A percentile compares a stretch with the other conserved stretches of the same genome.
phyloP scores from a whole-genome alignment of 2,797 vertebrate genomes.

The Pachyuromys duprasi region DNA sequence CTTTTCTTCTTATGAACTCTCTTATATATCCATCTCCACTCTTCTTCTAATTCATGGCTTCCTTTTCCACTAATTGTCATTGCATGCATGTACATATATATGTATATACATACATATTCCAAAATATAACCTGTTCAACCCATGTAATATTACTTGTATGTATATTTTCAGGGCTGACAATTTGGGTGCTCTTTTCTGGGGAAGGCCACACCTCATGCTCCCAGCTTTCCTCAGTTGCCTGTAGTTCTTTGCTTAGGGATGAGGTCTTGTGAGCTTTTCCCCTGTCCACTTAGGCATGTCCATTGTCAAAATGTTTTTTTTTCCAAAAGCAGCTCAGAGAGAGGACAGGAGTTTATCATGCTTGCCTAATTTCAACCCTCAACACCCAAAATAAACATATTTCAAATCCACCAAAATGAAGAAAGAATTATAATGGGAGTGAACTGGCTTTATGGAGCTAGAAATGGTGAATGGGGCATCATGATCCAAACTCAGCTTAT shows the following conservation, averaged over 20 bases:
- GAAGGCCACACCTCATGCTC: too few relatives aligned
- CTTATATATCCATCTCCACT: background rate
- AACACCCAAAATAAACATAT: background rate
- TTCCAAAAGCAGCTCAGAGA: background rate
- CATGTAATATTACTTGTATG: background rate
- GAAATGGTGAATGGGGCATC: too few relatives aligned
- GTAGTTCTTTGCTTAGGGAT: background rate
- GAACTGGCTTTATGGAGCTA: background rate
- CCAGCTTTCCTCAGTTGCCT: background rate
- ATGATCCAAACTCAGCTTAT: background rate
- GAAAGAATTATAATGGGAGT: background rate
- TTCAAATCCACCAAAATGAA: background rate
- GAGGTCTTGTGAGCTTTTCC: background rate
- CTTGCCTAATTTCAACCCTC: background rate
- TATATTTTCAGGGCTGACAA: background rate
- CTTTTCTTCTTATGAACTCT: background rate
- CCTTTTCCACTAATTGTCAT: background rate
- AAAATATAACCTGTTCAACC: background rate
- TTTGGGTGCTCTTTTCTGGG: background rate
- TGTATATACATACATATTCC: too few relatives aligned
- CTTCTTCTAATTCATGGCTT: background rate
- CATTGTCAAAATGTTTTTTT: background rate
- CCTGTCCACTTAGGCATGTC: background rate
- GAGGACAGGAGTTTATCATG: too few relatives aligned
- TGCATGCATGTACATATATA: too few relatives aligned